Percentiles rank a stretch among this genome's conserved stretches.
These are phyloP conservation scores for Cyaniris semiargus DNA, from an alignment of 2,888 invertebrate species.

Conservation along the genomic window DNA sequence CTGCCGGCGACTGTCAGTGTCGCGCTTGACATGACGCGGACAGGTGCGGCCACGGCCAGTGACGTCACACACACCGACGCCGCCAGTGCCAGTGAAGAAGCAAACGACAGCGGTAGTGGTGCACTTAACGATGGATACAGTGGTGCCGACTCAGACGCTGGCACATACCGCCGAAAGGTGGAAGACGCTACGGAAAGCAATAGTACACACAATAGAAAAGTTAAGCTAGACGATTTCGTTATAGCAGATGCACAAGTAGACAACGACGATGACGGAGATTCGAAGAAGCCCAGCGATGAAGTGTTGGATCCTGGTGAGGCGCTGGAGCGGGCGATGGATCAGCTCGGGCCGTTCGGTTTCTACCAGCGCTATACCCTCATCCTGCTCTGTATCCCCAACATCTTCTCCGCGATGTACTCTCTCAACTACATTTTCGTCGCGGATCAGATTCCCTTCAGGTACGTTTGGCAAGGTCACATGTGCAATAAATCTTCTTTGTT, in stretches of 20 bases:
- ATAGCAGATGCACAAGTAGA: background rate
- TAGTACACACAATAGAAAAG: background rate
- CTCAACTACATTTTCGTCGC: slow-evolving; percentile 81
- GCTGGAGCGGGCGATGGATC: slow-evolving; percentile 61
- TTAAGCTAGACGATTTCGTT: background rate
- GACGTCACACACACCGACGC: background rate
- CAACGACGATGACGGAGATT: background rate
- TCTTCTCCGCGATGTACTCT: slow-evolving; percentile 76
- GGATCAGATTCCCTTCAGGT: slow-evolving; percentile 79
- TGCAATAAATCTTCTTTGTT: background rate
- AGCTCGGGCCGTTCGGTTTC: slow-evolving; percentile 67
- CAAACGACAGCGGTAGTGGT: background rate
- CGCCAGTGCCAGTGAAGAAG: background rate
- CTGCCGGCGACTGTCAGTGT: background rate
- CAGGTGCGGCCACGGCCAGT: background rate
- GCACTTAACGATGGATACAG: background rate
- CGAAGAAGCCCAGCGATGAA: background rate
- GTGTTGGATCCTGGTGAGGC: slow-evolving; percentile 45
- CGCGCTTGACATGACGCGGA: background rate
- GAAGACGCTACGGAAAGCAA: background rate
- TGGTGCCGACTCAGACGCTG: background rate
- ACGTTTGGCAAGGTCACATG: slow-evolving; percentile 41
- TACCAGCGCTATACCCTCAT: slow-evolving; percentile 65
- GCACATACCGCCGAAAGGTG: background rate
- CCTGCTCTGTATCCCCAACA: slow-evolving; percentile 70